Base-by-base conservation (phyloP, 2,797 vertebrate genomes). In the Gambelia wislizenii region DNA sequence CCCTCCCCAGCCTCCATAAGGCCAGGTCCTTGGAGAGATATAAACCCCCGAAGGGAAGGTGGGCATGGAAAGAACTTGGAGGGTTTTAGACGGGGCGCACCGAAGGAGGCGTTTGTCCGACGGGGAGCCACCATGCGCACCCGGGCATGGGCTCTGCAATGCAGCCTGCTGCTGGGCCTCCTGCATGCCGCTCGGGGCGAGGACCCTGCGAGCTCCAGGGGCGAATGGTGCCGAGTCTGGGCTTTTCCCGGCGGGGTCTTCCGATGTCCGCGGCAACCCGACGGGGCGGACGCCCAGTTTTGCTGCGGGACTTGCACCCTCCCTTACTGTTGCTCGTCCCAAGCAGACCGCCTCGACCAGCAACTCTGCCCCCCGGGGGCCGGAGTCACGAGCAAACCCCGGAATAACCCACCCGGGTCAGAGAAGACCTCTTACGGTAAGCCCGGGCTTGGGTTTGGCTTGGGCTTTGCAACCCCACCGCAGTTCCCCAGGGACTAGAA, bases 121-220 rank as follows among this genome's bases (percentile, higher is more conserved):
- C n/a, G n/a, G n/a, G n/a, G n/a, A n/a, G n/a, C n/a, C n/a, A n/a
- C 8, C 30, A 44, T 8, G 44, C 7, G 4, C 0, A 4, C 33
- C 18, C n/a, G n/a, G 30, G 42, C 0, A 4, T 3, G n/a, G 33
- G n/a, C 52, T 14, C 0, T 25, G 3, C 44, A 27, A 1, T 22
- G 47, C 8, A 13, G n/a, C 2, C 13, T 56, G 1, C 30, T 80
- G 33, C 14, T 79, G 22, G 7, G 54, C 16, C 6, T 79, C 9
- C 16, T 27, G 33, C 0, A 8, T 30, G 9, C 30, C 20, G 18
- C 30, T 1, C 3, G 3, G 4, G 81, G 49, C 1, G n/a, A 59
- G 0, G 16, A 59, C 8, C 6, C 1, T 13, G 9, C 2, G 22
- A 3, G 14, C 5, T 0, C 27, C 2, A 36, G 6, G 39, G 49